A percentile compares a stretch with the other conserved stretches of the same genome.
phyloP scores from a whole-genome alignment of 2,888 invertebrate species.

The Melanargia galathea region DNA sequence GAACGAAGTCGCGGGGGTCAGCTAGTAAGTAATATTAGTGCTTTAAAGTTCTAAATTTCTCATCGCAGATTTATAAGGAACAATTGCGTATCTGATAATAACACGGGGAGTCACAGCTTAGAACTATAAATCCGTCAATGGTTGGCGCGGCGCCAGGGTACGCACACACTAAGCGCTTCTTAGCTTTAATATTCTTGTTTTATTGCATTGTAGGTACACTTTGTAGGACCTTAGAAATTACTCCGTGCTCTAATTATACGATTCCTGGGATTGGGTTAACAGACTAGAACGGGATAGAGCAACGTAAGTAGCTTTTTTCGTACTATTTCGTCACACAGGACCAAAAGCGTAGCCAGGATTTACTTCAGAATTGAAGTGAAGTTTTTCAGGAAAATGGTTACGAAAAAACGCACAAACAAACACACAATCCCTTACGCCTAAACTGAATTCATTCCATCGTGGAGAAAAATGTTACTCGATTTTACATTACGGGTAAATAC shows the following conservation, averaged over 20 bases:
- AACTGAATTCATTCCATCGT: no score
- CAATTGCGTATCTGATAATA: conserved; percentile 38
- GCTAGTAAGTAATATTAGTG: background rate
- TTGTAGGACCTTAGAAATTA: conserved; percentile 19
- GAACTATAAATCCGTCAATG: conserved; percentile 37
- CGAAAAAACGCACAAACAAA: no score
- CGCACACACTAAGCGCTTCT: conserved; percentile 29
- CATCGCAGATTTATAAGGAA: conserved; percentile 26
- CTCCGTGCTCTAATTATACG: conserved; percentile 12
- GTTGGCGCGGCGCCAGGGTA: conserved; percentile 32
- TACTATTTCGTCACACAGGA: background rate
- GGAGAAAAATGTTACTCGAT: no score
- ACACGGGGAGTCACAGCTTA: conserved; percentile 26
- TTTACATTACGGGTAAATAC: no score
- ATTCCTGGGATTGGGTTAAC: conserved; percentile 9
- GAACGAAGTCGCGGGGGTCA: background rate
- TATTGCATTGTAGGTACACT: conserved; percentile 14
- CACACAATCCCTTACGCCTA: no score
- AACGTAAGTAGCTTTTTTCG: background rate
- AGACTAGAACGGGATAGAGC: background rate
- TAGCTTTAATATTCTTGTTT: conserved; percentile 16
- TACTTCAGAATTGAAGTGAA: no score
- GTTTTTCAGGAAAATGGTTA: no score
- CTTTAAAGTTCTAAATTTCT: background rate
- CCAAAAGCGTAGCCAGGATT: no score